Evolutionary conservation across 37 sponge, comb jelly and placozoan genomes (phyloP), one percentile per base, ranked within the genome.

Genomic region (Hormiphora californensis): DNA sequence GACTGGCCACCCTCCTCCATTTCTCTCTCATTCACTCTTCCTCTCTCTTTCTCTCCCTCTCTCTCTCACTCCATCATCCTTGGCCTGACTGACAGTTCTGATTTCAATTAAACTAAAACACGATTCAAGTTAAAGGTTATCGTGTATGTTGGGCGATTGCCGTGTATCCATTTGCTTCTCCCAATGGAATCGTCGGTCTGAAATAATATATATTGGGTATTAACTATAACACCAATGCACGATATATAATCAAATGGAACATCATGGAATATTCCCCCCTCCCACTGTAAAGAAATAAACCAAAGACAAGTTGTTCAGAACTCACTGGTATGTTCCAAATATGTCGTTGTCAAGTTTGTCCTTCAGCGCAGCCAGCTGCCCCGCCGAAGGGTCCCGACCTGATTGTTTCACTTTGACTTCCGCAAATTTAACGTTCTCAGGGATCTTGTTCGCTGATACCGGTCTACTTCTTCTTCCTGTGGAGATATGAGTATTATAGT

Each of bases 261-360:
- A n/a, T n/a, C n/a, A n/a, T n/a, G n/a, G n/a, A n/a, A n/a, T n/a
- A 49, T 49, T 49, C 53, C 9, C 53, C 12, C 53, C 15, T 49
- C 53, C 15, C 11, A 59, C 63, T 27, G n/a, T 8, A 59, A 59
- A 23, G 7, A n/a, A 21, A 8, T 7, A 59, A 23, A 23, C n/a
- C 25, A 23, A n/a, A 59, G n/a, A 8, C 7, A 27, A n/a, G 11
- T 19, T 8, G 21, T 27, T 49, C 53, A 15, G 59, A 40, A 73
- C 81, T 73, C 38, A 73, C 81, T 73, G 81, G 44, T 73, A 73
- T n/a, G 81, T 73, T 8, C 35, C 81, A 28, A 32, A 73, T 25
- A 73, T 39, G 44, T 73, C 81, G 46, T 33, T 73, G 81, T 39
- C 9, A 2, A 73, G 41, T 17, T 33, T n/a, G 25, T 36, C 81